These are phyloP conservation scores for Nannospalax galili DNA, from an alignment of 2,113 vertebrate genomes.

Conservation along the genomic window DNA sequence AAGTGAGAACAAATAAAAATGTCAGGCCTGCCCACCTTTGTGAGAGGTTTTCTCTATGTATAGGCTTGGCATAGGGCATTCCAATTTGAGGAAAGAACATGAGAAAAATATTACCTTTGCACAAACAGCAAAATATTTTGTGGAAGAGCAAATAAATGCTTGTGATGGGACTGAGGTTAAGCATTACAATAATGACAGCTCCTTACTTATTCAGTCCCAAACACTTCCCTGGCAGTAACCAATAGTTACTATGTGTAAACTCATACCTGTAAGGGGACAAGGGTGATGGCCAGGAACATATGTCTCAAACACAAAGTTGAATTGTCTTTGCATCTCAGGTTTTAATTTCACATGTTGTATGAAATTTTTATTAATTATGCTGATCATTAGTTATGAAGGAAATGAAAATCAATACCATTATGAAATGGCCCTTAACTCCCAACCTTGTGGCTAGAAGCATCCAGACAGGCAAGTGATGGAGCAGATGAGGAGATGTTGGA, in stretches of 20 bases:
- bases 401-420: background rate
- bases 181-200: background rate
- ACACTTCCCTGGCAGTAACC: background rate
- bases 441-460: background rate
- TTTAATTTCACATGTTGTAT: background rate
- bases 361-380: background rate
- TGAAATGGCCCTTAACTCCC: background rate
- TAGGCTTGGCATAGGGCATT: background rate
- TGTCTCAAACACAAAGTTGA: background rate
- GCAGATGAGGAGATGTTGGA: background rate
- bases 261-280: rapidly evolving
- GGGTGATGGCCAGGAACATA: background rate
- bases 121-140: background rate
- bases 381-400: background rate
- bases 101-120: background rate
- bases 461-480: background rate
- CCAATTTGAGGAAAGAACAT: background rate
- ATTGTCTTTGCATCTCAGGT: background rate
- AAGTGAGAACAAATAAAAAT: background rate
- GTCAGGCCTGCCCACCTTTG: background rate
- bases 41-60: rapidly evolving
- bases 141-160: background rate
- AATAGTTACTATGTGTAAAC: background rate
- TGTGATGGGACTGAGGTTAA: background rate
- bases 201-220: background rate